These are phyloP conservation scores for Sitta europaea DNA, from an alignment of 2,113 vertebrate genomes.

Conservation along the genomic window DNA sequence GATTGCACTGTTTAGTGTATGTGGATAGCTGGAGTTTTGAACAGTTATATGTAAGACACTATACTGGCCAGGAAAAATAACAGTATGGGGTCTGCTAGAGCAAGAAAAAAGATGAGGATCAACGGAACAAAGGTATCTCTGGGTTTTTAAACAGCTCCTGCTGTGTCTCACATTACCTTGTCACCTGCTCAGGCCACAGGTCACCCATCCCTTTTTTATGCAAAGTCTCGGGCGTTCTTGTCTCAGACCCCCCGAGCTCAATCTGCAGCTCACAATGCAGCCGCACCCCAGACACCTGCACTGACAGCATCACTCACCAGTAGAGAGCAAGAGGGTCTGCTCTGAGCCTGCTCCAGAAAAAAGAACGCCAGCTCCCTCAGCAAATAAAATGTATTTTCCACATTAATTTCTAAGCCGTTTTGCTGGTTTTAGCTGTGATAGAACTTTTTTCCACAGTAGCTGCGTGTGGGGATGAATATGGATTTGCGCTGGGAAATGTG, in stretches of 20 bases:
- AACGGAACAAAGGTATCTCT: background rate
- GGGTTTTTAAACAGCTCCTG: background rate
- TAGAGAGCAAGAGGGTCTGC: background rate
- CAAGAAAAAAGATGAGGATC: background rate
- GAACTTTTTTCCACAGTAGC: background rate
- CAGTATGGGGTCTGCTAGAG: background rate
- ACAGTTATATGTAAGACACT: background rate
- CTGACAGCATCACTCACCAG: background rate
- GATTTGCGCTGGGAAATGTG: background rate
- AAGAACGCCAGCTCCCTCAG: background rate
- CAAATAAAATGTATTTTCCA: background rate
- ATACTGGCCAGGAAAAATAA: background rate
- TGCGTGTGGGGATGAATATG: background rate
- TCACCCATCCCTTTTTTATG: rapidly evolving
- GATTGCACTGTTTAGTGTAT: background rate
- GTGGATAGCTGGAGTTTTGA: background rate
- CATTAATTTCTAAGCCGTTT: background rate
- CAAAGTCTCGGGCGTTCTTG: background rate
- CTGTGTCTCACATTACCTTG: background rate
- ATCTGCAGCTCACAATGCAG: background rate
- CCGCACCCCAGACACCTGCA: background rate
- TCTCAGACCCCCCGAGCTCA: background rate
- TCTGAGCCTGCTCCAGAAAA: background rate
- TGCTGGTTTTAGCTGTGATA: background rate
- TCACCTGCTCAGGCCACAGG: background rate